Evolutionary conservation across 2,888 invertebrate genomes (phyloP).

Genomic region (Drosophila macrospina): DNA sequence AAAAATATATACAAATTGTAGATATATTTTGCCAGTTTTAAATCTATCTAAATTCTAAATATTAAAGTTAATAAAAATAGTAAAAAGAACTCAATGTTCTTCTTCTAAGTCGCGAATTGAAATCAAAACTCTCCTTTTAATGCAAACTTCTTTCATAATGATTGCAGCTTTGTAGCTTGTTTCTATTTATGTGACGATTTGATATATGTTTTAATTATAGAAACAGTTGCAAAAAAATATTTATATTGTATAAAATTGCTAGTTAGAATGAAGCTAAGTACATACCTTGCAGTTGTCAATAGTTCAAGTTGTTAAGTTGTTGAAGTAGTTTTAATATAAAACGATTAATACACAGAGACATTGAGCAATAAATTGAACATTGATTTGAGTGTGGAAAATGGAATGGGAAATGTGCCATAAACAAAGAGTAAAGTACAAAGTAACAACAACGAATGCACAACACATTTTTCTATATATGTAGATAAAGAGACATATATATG

Average conservation of each 20-base stretch:
- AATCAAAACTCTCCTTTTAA: background rate
- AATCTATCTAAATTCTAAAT: too few relatives aligned
- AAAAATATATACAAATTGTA: too few relatives aligned
- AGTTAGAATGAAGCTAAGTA: conserved; percentile 24
- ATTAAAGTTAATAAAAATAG: too few relatives aligned
- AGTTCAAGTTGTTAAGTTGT: background rate
- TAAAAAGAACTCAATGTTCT: too few relatives aligned
- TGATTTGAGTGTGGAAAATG: conserved; percentile 34
- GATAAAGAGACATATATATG: conserved; percentile 7
- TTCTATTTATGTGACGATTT: too few relatives aligned
- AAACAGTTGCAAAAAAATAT: background rate
- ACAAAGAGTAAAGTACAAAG: conserved; percentile 46
- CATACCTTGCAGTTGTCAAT: conserved; percentile 52
- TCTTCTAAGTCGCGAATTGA: too few relatives aligned
- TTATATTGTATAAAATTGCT: conserved; percentile 4
- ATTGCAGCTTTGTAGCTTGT: too few relatives aligned
- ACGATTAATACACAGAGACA: conserved; percentile 41
- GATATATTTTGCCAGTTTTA: too few relatives aligned
- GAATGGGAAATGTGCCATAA: conserved; percentile 65
- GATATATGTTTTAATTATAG: too few relatives aligned
- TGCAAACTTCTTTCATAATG: too few relatives aligned
- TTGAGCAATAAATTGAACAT: conserved; percentile 41
- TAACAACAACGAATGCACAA: conserved; percentile 33
- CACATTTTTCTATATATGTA: conserved; percentile 2
- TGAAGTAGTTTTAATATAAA: conserved; percentile 13